Evolutionary conservation across 64 coral and sea anemone genomes (phyloP).

Genomic region (Hydrozoanthus tunicans): DNA sequence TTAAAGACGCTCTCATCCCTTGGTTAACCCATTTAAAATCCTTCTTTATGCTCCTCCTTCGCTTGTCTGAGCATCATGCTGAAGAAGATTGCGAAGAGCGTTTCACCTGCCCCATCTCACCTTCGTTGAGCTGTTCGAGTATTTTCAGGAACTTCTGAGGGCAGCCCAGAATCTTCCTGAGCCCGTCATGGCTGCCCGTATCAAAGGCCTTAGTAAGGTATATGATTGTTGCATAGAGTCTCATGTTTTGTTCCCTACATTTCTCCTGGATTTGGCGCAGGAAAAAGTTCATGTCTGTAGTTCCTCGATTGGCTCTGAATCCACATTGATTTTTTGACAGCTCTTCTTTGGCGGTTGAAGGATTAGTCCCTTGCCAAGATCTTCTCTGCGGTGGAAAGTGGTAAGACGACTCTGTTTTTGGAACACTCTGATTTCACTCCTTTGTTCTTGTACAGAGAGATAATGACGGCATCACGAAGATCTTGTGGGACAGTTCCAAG

Average conservation of each 20-base stretch:
- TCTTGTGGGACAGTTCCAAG: background rate
- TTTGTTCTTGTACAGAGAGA: conserved; percentile 20
- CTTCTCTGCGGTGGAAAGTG: conserved; percentile 42
- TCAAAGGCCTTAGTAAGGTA: background rate
- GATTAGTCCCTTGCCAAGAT: conserved; percentile 41
- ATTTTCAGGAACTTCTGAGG: background rate
- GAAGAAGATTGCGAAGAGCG: conserved; percentile 46
- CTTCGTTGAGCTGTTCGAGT: background rate
- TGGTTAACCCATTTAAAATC: conserved; percentile 40
- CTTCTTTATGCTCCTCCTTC: conserved; percentile 55
- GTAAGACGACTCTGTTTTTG: conserved; percentile 12
- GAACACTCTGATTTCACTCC: conserved; percentile 11
- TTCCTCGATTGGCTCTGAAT: background rate
- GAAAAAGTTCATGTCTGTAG: conserved; percentile 3
- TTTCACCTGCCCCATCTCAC: conserved; percentile 29
- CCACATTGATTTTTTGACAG: background rate
- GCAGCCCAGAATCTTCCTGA: background rate
- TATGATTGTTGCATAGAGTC: background rate
- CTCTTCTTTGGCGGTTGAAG: background rate
- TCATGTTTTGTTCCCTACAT: background rate
- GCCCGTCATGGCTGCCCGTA: background rate
- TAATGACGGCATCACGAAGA: conserved; percentile 40
- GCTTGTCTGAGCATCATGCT: conserved; percentile 51
- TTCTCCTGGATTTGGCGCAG: conserved; percentile 8
- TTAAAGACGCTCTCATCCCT: conserved; percentile 27